Base-by-base conservation (phyloP, 2,888 invertebrate species). In the Chymomyza procnemis region DNA sequence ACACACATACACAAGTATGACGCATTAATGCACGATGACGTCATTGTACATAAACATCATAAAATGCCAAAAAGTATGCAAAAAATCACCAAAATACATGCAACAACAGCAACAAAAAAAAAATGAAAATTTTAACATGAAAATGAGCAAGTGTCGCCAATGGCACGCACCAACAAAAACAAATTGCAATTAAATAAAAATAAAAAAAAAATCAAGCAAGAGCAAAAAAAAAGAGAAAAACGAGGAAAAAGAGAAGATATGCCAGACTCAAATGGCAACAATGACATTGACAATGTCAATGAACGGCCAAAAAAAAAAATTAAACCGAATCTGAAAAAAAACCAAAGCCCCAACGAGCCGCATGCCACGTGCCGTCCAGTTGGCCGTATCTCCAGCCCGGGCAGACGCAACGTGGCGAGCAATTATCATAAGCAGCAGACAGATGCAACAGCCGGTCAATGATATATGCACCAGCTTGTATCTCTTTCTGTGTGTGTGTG, bases 231-330 rank as follows among this genome's bases (percentile, higher is more conserved):
- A 65, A 73, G 69, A 59, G 64, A 66, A 71, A 61, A 60, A 64
- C 9, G 8, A n/a, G 50, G 26, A 14, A 67, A 6, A 60, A 60
- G 19, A 1, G 16, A 58, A 67, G 70, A 69, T 67, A 64, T 64
- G 59, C 61, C 76, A 76, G 68, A 73, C 71, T 67, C 64, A 75
- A 82, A 79, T 75, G 76, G 74, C 67, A 75, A 73, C 88, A 88
- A 88, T 85, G 85, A 85, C 88, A 85, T 88, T 85, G 85, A 85
- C 80, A 85, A 87, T 85, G 85, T 88, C 88, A 88, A 87, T 81
- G 78, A 85, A 87, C 74, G 74, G 54, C 70, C 74, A 9, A 60
- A 73, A 81, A 87, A 81, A 87, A 70, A 73, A 77, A 70, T 34
- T 30, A 55, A 67, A 57, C 34, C 58, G 70, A 75, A 68, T 58